Percentiles rank a stretch among this genome's conserved stretches.
These are phyloP conservation scores for Piaya cayana DNA, from an alignment of 2,113 vertebrate genomes.

Conservation along the genomic window DNA sequence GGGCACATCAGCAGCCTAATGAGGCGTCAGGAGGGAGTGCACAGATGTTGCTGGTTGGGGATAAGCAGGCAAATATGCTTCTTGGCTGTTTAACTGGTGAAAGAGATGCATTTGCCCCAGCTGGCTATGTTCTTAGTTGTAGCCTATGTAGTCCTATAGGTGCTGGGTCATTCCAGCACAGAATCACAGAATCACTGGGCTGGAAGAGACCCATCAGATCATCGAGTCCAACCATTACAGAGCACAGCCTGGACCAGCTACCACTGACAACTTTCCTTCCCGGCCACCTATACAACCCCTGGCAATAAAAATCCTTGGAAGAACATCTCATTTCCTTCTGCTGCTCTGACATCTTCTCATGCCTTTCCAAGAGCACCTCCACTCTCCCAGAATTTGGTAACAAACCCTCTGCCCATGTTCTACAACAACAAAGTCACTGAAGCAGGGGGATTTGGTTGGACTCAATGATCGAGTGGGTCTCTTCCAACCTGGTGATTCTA, in stretches of 20 bases:
- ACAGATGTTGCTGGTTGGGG: accelerated
- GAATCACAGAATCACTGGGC: no score
- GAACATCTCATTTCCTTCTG: not conserved
- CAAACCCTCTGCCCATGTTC: not conserved
- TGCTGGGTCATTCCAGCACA: not conserved
- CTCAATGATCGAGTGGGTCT: no score
- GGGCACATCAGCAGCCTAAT: not conserved
- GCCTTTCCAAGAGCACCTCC: not conserved
- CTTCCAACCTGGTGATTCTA: no score
- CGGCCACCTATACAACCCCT: not conserved
- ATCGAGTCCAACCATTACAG: no score
- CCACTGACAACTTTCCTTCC: not conserved
- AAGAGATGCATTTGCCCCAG: accelerated
- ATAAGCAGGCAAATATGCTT: not conserved
- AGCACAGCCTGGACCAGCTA: not conserved
- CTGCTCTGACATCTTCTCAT: not conserved
- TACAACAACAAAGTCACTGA: not conserved
- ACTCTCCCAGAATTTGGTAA: not conserved
- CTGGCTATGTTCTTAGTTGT: not conserved
- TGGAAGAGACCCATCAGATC: no score
- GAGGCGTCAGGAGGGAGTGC: not conserved
- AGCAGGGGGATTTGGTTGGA: not conserved
- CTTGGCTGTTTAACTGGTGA: not conserved
- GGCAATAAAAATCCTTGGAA: not conserved
- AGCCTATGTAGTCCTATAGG: not conserved